phyloP scores from a whole-genome alignment of 1,140 invertebrate genomes.

The Meteorus sp. region DNA sequence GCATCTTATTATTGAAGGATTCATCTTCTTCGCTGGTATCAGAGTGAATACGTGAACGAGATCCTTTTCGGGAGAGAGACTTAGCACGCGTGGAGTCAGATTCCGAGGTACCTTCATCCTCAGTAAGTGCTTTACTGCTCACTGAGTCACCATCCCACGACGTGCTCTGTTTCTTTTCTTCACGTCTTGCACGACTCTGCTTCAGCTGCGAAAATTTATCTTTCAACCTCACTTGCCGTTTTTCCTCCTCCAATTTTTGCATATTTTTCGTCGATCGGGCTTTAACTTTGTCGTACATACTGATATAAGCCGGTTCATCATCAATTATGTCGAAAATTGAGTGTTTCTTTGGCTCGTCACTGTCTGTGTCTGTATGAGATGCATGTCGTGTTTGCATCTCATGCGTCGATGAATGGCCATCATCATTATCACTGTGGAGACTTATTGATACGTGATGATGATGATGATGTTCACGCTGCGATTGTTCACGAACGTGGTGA shows the following conservation, averaged over 20 bases:
- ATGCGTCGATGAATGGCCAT: constrained; percentile 47
- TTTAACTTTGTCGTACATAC: constrained; percentile 99
- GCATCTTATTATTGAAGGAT: constrained; percentile 50
- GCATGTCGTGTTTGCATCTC: constrained; percentile 53
- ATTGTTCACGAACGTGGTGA: constrained; percentile 43
- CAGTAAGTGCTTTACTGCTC: constrained; percentile 62
- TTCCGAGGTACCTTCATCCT: constrained; percentile 54
- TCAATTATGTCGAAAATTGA: constrained; percentile 91
- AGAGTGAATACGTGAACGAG: constrained; percentile 62
- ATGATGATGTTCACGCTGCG: constrained; percentile 41
- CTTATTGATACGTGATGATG: constrained; percentile 39
- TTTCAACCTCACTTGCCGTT: constrained; percentile 81
- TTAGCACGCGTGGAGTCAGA: constrained; percentile 58
- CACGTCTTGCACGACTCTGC: constrained; percentile 80
- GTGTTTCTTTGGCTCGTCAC: constrained; percentile 78
- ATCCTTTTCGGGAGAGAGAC: constrained; percentile 54
- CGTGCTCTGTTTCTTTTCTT: constrained; percentile 83
- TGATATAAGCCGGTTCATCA: constrained; percentile 88
- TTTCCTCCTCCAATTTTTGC: constrained; percentile 88
- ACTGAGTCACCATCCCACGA: constrained; percentile 84
- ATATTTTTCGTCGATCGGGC: constrained; percentile 90
- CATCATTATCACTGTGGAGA: constrained; percentile 50
- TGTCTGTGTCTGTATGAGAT: constrained; percentile 66
- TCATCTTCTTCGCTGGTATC: constrained; percentile 67
- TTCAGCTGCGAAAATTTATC: constrained; percentile 88